A percentile compares a stretch with the other conserved stretches of the same genome.
These are phyloP conservation scores for Agrotis puta DNA, from an alignment of 2,888 invertebrate genomes.

Conservation along the genomic window DNA sequence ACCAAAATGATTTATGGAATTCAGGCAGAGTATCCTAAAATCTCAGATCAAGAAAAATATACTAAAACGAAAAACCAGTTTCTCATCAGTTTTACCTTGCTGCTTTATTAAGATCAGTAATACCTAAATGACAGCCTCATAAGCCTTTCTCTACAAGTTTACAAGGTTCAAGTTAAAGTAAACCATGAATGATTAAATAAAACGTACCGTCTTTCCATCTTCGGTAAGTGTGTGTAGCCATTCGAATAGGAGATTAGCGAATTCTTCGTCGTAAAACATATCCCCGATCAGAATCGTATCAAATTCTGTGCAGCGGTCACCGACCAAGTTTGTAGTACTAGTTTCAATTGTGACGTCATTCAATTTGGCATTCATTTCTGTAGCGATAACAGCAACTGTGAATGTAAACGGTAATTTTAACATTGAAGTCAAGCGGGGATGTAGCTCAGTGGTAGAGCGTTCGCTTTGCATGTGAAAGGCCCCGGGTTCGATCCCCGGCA, in stretches of 20 bases:
- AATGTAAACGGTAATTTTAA: slow-evolving; percentile 71
- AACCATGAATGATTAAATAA: slow-evolving; percentile 36
- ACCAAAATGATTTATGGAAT: no score
- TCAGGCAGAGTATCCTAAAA: no score
- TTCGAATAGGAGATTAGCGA: slow-evolving; percentile 87
- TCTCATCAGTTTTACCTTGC: no score
- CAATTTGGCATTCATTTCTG: slow-evolving; percentile 87
- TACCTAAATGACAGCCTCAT: no score
- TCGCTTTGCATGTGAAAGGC: slow-evolving; percentile 99
- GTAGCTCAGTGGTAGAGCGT: slow-evolving; percentile 99
- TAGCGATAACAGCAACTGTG: slow-evolving; percentile 88
- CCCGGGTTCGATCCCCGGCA: slow-evolving; percentile 99
- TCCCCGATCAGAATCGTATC: slow-evolving; percentile 93
- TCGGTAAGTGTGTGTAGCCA: slow-evolving; percentile 86
- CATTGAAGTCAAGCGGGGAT: slow-evolving; percentile 89
- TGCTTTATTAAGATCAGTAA: no score
- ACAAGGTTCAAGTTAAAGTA: not conserved
- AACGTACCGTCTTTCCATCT: slow-evolving; percentile 79
- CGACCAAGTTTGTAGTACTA: slow-evolving; percentile 84
- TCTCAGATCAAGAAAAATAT: no score
- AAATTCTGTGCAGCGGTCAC: slow-evolving; percentile 78
- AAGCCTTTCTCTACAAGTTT: not conserved
- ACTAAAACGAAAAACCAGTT: no score
- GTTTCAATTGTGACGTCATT: slow-evolving; percentile 85
- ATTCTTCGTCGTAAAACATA: slow-evolving; percentile 93